These are phyloP conservation scores for Miltochrista miniata DNA, from an alignment of 2,888 invertebrate genomes.

Conservation along the genomic window DNA sequence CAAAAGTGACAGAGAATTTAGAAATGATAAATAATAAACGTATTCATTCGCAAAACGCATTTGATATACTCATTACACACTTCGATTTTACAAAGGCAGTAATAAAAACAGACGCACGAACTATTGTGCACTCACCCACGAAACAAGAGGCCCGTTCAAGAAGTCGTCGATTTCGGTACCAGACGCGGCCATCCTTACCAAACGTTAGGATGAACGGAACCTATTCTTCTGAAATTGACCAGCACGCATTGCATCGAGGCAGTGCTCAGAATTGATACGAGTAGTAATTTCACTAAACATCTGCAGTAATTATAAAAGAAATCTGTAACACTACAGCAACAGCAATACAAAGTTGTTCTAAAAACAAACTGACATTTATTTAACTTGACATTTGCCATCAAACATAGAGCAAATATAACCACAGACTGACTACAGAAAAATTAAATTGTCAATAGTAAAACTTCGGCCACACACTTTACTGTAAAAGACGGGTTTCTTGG, in stretches of 20 bases:
- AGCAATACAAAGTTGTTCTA: conserved; percentile 10
- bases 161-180: conserved; percentile 92
- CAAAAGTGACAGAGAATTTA: conserved; percentile 6
- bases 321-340: conserved; percentile 21
- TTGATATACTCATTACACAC: conserved; percentile 63
- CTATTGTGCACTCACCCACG: conserved; percentile 89
- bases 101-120: conserved; percentile 62
- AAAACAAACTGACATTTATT: conserved; percentile 15
- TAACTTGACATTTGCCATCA: not conserved
- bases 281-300: conserved; percentile 59
- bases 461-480: no score
- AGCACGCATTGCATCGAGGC: conserved; percentile 66
- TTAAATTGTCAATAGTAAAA: no score
- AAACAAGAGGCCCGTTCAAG: conserved; percentile 91
- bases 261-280: conserved; percentile 45
- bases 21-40: conserved; percentile 9
- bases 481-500: no score
- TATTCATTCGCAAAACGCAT: conserved; percentile 61
- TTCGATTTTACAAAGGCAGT: conserved; percentile 52
- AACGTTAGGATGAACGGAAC: conserved; percentile 66
- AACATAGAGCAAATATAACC: no score
- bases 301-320: conserved; percentile 55
- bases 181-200: conserved; percentile 84
- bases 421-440: no score
- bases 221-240: conserved; percentile 56